Evolutionary conservation across 2,797 vertebrate species (phyloP).

Genomic region (Chanos chanos): DNA sequence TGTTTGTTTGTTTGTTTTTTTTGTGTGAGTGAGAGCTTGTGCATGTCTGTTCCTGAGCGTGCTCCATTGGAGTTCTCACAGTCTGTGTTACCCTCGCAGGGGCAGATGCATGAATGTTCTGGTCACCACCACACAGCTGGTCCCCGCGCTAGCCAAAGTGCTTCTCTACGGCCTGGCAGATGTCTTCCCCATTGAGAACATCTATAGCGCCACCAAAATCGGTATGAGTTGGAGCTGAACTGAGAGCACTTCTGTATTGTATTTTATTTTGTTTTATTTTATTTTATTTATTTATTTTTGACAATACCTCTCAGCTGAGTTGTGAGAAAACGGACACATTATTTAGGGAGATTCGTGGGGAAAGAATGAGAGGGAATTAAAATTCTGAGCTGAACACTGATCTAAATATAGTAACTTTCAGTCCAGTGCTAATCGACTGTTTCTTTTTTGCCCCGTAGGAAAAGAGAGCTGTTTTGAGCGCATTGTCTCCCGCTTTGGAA

Average conservation of each 20-base stretch:
- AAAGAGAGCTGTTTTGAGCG: conserved; percentile 98
- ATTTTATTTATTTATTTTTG: not conserved
- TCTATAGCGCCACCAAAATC: conserved; percentile 99
- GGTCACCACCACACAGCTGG: conserved; percentile 96
- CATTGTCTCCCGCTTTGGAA: conserved; percentile 93
- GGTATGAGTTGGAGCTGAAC: conserved; percentile 76
- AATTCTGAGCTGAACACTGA: no score
- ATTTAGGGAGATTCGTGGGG: no score
- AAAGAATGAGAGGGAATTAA: no score
- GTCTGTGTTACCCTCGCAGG: conserved; percentile 60
- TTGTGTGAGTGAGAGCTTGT: no score
- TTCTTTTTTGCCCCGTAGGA: conserved; percentile 61
- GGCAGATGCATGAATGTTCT: conserved; percentile 94
- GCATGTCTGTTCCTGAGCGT: not conserved
- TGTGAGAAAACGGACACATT: no score
- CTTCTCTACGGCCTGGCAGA: conserved; percentile 93
- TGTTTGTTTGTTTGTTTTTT: no score
- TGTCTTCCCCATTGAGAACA: conserved; percentile 95
- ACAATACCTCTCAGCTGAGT: not conserved
- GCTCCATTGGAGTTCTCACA: not conserved
- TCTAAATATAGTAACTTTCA: not conserved
- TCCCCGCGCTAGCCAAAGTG: conserved; percentile 96
- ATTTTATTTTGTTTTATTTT: not conserved
- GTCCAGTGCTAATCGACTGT: not conserved
- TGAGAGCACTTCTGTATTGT: not conserved